These are phyloP conservation scores for Patella caerulea DNA, from an alignment of 2,888 invertebrate species.

Conservation along the genomic window DNA sequence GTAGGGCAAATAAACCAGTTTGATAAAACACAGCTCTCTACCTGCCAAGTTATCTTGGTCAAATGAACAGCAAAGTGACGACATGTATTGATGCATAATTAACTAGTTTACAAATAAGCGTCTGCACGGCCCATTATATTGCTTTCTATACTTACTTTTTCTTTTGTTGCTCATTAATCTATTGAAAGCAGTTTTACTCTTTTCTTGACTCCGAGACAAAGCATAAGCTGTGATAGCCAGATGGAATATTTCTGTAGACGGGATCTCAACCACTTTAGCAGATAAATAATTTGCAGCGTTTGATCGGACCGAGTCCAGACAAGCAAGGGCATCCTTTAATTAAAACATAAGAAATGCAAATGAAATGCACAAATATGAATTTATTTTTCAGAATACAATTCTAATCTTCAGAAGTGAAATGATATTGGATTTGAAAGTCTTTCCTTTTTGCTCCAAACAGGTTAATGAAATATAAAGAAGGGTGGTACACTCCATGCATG, in stretches of 20 bases:
- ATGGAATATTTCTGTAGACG: constrained; percentile 80
- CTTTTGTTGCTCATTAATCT: constrained; percentile 29
- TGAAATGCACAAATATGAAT: background rate
- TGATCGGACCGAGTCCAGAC: constrained; percentile 53
- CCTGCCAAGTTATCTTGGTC: no score
- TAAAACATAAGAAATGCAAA: constrained; percentile 20
- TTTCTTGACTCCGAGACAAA: constrained; percentile 72
- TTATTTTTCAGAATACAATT: background rate
- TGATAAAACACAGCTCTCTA: no score
- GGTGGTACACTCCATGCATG: background rate
- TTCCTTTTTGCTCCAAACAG: background rate
- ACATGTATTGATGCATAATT: no score
- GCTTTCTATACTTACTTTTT: no score
- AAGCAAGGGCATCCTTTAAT: constrained; percentile 55
- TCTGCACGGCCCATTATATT: no score
- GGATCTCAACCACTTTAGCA: constrained; percentile 43
- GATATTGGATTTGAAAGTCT: background rate
- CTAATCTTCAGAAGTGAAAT: background rate
- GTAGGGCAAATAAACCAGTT: no score
- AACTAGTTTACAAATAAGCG: no score
- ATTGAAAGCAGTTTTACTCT: constrained; percentile 48
- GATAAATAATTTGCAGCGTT: constrained; percentile 59
- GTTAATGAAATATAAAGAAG: background rate
- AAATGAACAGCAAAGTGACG: no score
- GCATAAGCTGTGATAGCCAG: constrained; percentile 92